phyloP scores from a whole-genome alignment of 1,140 invertebrate species.

The Drosophila kurseongensis region DNA sequence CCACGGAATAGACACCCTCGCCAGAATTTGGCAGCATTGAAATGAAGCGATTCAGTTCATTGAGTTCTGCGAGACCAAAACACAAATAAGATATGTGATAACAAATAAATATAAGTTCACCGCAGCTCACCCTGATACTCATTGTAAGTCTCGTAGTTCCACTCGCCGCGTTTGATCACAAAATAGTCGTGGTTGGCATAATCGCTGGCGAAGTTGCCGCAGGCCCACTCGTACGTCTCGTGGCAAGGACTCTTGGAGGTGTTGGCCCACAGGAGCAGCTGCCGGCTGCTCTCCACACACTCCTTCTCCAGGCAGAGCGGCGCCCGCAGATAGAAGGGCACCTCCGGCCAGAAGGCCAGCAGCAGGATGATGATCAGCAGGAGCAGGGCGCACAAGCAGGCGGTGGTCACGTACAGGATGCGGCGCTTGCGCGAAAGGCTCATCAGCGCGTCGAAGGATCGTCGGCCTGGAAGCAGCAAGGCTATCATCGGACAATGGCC shows the following conservation, averaged over 20 bases:
- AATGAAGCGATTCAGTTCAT: constrained; percentile 83
- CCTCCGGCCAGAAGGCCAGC: constrained; percentile 82
- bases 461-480: constrained; percentile 81
- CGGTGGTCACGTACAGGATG: constrained; percentile 75
- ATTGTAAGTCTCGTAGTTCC: constrained; percentile 82
- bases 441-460: constrained; percentile 78
- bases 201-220: constrained; percentile 77
- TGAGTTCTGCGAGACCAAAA: constrained; percentile 56
- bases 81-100: not conserved
- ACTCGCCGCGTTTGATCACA: constrained; percentile 82
- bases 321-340: constrained; percentile 78
- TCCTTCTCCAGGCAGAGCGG: constrained; percentile 79
- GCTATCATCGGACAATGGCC: constrained; percentile 41
- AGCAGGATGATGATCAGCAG: constrained; percentile 77
- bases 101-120: not conserved
- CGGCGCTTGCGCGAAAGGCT: constrained; percentile 74
- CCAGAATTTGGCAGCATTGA: constrained; percentile 77
- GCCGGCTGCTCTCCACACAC: constrained; percentile 77
- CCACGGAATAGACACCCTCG: constrained; percentile 68
- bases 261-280: constrained; percentile 80
- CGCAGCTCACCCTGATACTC: constrained; percentile 78
- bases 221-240: constrained; percentile 82
- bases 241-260: constrained; percentile 75
- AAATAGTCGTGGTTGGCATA: constrained; percentile 74
- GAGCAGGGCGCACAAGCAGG: constrained; percentile 76